Conservation (phyloP, 2,888 invertebrate species). For the Deroplatys truncata region DNA sequence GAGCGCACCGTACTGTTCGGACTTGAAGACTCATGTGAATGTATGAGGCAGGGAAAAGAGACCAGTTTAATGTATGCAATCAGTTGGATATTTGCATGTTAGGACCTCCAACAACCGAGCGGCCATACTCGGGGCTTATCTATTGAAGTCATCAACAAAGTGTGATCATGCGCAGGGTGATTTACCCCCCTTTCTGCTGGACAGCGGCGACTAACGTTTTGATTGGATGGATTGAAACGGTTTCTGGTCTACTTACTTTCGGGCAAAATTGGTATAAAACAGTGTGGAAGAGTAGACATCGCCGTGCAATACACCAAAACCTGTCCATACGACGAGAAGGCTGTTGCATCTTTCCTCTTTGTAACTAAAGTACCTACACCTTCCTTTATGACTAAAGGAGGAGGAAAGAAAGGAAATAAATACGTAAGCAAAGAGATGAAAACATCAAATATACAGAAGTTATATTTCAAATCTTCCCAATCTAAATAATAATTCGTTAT, state of each 20-base stretch:
- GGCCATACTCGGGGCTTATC: conserved; percentile 8
- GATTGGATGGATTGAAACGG: conserved; percentile 11
- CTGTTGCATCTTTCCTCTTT: too few relatives aligned
- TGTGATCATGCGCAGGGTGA: conserved; percentile 14
- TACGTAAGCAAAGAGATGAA: too few relatives aligned
- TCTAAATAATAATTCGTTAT: too few relatives aligned
- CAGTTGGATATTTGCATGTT: conserved; percentile 20
- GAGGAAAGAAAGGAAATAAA: too few relatives aligned
- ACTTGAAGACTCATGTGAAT: conserved; percentile 18
- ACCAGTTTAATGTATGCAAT: conserved; percentile 26
- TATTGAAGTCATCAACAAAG: conserved; percentile 20
- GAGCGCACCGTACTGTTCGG: not conserved
- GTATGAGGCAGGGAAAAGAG: conserved; percentile 5
- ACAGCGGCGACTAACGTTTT: conserved; percentile 2
- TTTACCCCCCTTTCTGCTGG: not conserved
- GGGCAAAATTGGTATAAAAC: not conserved
- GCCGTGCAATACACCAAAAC: not conserved
- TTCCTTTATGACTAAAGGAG: too few relatives aligned
- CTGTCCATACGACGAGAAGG: not conserved
- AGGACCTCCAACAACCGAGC: not conserved
- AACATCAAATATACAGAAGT: too few relatives aligned
- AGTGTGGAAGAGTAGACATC: not conserved
- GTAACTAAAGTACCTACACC: too few relatives aligned
- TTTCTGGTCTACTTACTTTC: not conserved
- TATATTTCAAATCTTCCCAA: too few relatives aligned